These are phyloP conservation scores for Botia almorhae DNA, from an alignment of 2,797 vertebrate species.

Conservation along the genomic window DNA sequence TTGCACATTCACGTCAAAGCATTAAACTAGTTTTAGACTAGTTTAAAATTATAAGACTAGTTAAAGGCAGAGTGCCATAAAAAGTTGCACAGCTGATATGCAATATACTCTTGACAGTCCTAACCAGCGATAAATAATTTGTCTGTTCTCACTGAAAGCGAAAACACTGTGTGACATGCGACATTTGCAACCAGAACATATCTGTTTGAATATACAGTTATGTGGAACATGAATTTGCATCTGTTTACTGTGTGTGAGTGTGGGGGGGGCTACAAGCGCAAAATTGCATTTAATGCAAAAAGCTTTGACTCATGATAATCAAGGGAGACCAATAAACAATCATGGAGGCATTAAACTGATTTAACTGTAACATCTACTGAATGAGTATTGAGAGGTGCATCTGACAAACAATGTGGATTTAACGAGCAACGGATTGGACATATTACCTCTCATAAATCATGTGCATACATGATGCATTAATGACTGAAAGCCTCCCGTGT, in stretches of 20 bases:
- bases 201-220: neutral
- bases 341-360: slow-evolving; percentile 36
- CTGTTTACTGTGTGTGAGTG: neutral
- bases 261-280: neutral
- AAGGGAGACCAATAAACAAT: slow-evolving; percentile 13
- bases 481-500: slow-evolving; percentile 13
- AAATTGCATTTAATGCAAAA: too few species aligned
- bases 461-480: slow-evolving; percentile 38
- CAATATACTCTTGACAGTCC: neutral
- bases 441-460: slow-evolving; percentile 44
- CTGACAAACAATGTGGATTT: slow-evolving; percentile 39
- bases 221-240: neutral
- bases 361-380: slow-evolving; percentile 32
- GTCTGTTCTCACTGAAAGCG: too few species aligned
- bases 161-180: too few species aligned
- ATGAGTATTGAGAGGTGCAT: slow-evolving; percentile 41
- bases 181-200: too few species aligned
- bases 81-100: neutral
- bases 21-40: neutral
- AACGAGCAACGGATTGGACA: slow-evolving; percentile 46
- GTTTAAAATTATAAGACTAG: too few species aligned
- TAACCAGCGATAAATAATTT: neutral
- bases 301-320: neutral
- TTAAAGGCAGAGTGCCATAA: neutral
- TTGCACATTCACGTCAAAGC: neutral